phyloP scores from a whole-genome alignment of 2,888 invertebrate species.

The Bruchidius siliquastri region DNA sequence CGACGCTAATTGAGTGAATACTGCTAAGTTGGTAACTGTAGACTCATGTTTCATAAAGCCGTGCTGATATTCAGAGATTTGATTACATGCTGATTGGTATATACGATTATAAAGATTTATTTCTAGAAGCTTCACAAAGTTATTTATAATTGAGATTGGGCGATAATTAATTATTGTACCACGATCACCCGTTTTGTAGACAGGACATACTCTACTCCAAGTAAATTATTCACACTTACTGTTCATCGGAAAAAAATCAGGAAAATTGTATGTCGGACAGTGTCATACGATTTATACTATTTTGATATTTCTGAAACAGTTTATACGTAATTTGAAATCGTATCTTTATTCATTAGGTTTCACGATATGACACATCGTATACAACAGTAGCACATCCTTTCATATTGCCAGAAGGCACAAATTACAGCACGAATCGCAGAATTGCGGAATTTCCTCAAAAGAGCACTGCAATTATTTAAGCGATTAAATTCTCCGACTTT shows the following conservation, averaged over 20 bases:
- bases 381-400: background rate
- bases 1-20: background rate
- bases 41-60: background rate
- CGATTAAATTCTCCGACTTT: background rate
- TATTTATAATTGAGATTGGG: slow-evolving; percentile 1
- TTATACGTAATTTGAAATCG: too few relatives aligned
- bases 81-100: background rate
- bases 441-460: background rate
- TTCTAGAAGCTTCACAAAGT: background rate
- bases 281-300: too few relatives aligned
- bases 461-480: background rate
- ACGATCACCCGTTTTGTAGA: too few relatives aligned
- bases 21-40: slow-evolving; percentile 1
- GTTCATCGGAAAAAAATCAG: too few relatives aligned
- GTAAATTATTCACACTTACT: too few relatives aligned
- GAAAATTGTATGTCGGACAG: too few relatives aligned
- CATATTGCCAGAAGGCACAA: background rate
- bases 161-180: too few relatives aligned
- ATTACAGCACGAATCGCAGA: background rate
- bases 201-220: too few relatives aligned
- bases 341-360: too few relatives aligned
- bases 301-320: too few relatives aligned
- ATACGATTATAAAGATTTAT: background rate
- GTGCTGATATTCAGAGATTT: background rate
- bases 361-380: too few relatives aligned